Percentiles rank a stretch among this genome's conserved stretches.
phyloP scores from a whole-genome alignment of 2,888 invertebrate genomes.

The Suillia variegata region DNA sequence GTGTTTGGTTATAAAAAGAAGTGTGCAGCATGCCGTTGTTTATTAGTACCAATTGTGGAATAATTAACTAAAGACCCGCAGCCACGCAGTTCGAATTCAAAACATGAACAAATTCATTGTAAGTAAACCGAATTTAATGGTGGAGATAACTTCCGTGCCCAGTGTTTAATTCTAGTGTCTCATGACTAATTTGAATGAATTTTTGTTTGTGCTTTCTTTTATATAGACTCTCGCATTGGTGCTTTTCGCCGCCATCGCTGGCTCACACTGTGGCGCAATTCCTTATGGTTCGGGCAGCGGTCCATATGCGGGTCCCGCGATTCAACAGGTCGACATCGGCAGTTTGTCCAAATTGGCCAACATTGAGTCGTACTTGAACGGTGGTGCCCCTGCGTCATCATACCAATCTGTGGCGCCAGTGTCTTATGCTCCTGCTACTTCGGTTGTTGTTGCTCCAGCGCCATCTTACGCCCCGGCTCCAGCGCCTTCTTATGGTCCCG shows the following conservation, averaged over 20 bases:
- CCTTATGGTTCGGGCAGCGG: no score
- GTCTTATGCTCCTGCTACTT: slow-evolving; percentile 17
- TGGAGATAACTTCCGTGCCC: no score
- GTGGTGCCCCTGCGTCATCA: slow-evolving; percentile 27
- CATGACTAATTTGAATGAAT: no score
- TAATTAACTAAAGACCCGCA: slow-evolving; percentile 17
- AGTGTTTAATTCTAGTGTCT: no score
- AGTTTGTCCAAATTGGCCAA: slow-evolving; percentile 15
- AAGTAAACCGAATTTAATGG: no score
- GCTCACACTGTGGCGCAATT: slow-evolving; percentile 32
- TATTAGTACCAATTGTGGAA: slow-evolving; percentile 45
- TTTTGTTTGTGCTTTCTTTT: slow-evolving; percentile 5
- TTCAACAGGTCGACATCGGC: slow-evolving; percentile 13
- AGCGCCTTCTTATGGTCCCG: not conserved
- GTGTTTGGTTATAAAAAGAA: slow-evolving; percentile 49
- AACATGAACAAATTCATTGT: slow-evolving; percentile 50
- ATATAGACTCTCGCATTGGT: slow-evolving; percentile 42
- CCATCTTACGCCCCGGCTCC: slow-evolving; percentile 8
- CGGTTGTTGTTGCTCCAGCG: slow-evolving; percentile 9
- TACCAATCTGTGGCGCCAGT: not conserved
- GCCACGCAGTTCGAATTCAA: slow-evolving; percentile 7
- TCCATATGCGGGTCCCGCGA: not conserved
- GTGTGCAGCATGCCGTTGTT: slow-evolving; percentile 40
- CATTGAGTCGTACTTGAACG: slow-evolving; percentile 12
- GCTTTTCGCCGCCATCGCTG: slow-evolving; percentile 38